A percentile compares a stretch with the other conserved stretches of the same genome.
phyloP scores from a whole-genome alignment of 2,797 vertebrate species.

The Hapalemur alaotrensis region DNA sequence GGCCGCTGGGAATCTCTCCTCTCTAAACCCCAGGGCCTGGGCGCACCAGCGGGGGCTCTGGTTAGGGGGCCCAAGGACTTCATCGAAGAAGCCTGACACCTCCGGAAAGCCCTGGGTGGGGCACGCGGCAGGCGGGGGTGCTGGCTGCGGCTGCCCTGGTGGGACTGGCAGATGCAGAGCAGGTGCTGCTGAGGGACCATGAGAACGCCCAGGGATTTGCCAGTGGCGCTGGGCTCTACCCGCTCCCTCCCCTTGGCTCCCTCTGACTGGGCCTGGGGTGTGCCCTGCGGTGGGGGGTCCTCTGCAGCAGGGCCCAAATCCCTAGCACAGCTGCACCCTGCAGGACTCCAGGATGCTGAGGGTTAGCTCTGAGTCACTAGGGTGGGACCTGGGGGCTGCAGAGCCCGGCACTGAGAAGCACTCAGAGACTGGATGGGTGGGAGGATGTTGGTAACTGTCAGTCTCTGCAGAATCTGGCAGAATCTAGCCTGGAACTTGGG shows the following conservation, averaged over 20 bases:
- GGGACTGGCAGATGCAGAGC: conserved; percentile 83
- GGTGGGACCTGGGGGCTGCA: not conserved
- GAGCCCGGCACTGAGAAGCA: fast-evolving
- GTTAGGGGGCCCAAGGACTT: conserved; percentile 87
- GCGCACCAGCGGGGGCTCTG: conserved; percentile 87
- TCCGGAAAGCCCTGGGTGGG: conserved; percentile 90
- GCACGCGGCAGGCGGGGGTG: conserved; percentile 88
- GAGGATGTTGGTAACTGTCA: not conserved
- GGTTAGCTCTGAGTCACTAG: fast-evolving
- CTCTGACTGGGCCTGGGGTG: not conserved
- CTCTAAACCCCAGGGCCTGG: conserved; percentile 86
- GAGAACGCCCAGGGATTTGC: conserved; percentile 87
- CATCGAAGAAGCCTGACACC: conserved; percentile 82
- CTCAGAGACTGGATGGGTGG: not conserved
- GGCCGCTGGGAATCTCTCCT: fast-evolving
- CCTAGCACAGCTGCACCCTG: not conserved
- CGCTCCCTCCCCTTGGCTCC: not conserved
- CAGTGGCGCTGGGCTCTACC: conserved; percentile 80
- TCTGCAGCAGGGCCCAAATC: not conserved
- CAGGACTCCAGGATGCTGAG: not conserved
- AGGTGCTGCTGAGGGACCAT: conserved; percentile 88
- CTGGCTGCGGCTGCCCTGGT: conserved; percentile 89
- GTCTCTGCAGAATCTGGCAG: not conserved
- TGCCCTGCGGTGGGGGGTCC: no score
- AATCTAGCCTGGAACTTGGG: not conserved